These are phyloP conservation scores for Tineola bisselliella DNA, from an alignment of 2,888 invertebrate genomes.

Conservation along the genomic window DNA sequence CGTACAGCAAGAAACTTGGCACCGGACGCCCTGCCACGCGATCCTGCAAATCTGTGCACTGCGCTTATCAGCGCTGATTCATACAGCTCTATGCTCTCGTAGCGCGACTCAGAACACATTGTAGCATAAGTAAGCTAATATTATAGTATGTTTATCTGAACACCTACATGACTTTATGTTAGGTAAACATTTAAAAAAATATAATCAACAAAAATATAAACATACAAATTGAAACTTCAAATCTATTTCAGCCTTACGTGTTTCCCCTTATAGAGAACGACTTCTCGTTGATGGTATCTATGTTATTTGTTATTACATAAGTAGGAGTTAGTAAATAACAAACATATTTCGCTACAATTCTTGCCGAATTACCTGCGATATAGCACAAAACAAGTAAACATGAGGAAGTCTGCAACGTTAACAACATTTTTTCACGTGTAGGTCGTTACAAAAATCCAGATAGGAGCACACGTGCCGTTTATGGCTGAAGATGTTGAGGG, in stretches of 20 bases:
- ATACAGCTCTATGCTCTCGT: constrained; percentile 21
- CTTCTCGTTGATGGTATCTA: not conserved
- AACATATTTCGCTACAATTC: constrained; percentile 8
- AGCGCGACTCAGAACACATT: not conserved
- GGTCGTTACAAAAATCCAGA: constrained; percentile 48
- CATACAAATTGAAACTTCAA: not conserved
- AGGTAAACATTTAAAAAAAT: too few species aligned
- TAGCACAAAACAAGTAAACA: constrained; percentile 27
- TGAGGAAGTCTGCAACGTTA: constrained; percentile 34
- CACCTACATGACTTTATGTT: too few species aligned
- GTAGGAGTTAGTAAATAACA: constrained; percentile 10
- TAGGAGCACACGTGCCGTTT: constrained; percentile 51
- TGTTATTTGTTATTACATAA: not conserved
- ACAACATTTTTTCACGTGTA: constrained; percentile 46
- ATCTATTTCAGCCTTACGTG: not conserved
- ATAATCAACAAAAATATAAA: too few species aligned
- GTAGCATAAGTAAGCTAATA: not conserved
- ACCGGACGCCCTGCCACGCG: constrained; percentile 36
- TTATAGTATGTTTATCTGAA: not conserved
- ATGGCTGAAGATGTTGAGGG: constrained; percentile 48
- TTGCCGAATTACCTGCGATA: constrained; percentile 29
- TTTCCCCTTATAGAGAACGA: not conserved
- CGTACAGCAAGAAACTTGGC: constrained; percentile 56
- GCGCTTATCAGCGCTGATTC: constrained; percentile 61
- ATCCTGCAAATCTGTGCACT: constrained; percentile 55